Evolutionary conservation across 2,113 vertebrate genomes (phyloP).

Genomic region (Vombatus ursinus): DNA sequence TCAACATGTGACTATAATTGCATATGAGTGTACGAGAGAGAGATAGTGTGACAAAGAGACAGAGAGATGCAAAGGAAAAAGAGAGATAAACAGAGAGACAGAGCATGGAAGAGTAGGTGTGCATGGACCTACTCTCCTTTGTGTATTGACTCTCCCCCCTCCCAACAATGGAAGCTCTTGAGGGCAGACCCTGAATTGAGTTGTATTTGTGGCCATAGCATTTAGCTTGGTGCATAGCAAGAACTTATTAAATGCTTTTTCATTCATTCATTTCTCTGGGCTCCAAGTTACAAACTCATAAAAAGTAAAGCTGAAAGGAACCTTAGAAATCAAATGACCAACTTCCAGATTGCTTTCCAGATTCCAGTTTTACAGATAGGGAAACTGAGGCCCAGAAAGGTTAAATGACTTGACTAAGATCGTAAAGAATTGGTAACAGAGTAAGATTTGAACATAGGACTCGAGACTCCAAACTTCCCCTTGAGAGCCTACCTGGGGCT

Average conservation of each 20-base stretch:
- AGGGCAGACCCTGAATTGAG: no score
- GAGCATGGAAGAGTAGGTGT: not conserved
- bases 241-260: not conserved
- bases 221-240: no score
- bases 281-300: not conserved
- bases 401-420: not conserved
- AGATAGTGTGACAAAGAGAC: not conserved
- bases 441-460: not conserved
- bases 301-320: not conserved
- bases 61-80: not conserved
- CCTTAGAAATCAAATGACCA: not conserved
- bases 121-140: no score
- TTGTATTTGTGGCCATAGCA: not conserved
- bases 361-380: not conserved
- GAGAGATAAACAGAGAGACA: not conserved
- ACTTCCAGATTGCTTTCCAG: no score
- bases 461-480: not conserved
- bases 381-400: not conserved
- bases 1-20: not conserved
- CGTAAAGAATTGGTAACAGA: not conserved
- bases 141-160: no score
- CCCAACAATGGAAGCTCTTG: not conserved
- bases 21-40: not conserved
- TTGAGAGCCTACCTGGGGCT: constrained; percentile 78
- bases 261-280: not conserved